Percentiles rank a stretch among this genome's conserved stretches.
Conservation (phyloP, 2,113 vertebrate species). For the Alaudala cheleensis region DNA sequence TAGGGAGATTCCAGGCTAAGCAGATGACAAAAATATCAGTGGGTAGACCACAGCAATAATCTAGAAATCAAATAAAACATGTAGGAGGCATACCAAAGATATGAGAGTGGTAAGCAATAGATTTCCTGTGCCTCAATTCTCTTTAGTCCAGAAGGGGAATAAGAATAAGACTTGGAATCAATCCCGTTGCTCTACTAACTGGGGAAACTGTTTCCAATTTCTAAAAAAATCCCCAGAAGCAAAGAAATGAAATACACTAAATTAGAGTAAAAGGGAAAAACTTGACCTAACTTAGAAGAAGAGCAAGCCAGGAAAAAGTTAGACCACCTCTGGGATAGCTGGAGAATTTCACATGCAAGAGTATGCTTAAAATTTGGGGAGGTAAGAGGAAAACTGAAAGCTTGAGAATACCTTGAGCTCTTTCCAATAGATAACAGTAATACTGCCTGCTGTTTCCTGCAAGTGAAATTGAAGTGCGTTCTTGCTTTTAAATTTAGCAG, state of each 20-base stretch:
- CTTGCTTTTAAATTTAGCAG: constrained; percentile 31
- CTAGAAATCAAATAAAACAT: neutral
- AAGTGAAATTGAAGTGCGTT: constrained; percentile 34
- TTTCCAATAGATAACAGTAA: constrained; percentile 16
- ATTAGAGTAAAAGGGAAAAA: neutral
- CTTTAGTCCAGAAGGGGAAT: neutral
- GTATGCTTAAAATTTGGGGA: neutral
- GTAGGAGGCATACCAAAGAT: neutral
- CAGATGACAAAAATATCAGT: neutral
- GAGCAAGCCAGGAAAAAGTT: neutral
- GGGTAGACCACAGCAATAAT: neutral
- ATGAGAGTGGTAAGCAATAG: neutral
- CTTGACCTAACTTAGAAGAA: neutral
- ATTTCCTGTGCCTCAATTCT: neutral
- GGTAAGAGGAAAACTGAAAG: neutral
- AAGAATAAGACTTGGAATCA: neutral
- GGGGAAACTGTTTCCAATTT: neutral
- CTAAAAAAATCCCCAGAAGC: neutral
- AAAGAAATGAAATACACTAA: neutral
- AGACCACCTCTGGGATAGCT: neutral
- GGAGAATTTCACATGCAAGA: neutral
- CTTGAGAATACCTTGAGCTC: neutral
- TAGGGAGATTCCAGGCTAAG: neutral
- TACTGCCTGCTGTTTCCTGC: neutral
- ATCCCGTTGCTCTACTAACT: neutral